Percentiles rank a stretch among this genome's conserved stretches.
phyloP scores from a whole-genome alignment of 2,113 vertebrate genomes.

The Lutjanus erythropterus region DNA sequence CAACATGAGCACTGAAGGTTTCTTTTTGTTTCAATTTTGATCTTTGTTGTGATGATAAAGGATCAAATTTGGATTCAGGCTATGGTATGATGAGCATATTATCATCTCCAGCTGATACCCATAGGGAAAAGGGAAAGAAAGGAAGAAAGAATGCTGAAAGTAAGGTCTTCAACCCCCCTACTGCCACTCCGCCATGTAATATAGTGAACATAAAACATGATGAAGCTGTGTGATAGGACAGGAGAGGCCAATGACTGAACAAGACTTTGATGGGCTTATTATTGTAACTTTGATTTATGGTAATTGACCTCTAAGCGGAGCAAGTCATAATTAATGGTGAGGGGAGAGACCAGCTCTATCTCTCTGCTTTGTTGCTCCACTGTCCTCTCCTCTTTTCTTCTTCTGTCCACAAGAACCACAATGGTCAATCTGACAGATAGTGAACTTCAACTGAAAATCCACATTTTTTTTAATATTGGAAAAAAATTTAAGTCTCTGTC shows the following conservation, averaged over 20 bases:
- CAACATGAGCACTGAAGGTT: background rate
- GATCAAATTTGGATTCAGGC: background rate
- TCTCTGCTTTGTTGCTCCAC: background rate
- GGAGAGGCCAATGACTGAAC: constrained; percentile 73
- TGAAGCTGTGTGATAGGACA: constrained; percentile 64
- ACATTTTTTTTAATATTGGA: background rate
- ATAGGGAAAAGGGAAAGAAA: background rate
- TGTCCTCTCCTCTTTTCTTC: background rate
- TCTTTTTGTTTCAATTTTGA: background rate
- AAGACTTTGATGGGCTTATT: constrained; percentile 65
- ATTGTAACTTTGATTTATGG: constrained; percentile 63
- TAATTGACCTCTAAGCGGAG: constrained; percentile 62
- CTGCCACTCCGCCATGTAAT: constrained; percentile 29
- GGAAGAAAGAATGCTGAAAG: constrained; percentile 3
- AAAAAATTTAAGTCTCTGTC: no score
- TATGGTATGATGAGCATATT: no score
- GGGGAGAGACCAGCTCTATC: constrained; percentile 14
- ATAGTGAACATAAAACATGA: constrained; percentile 67
- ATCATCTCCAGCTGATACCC: background rate
- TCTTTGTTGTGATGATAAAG: background rate
- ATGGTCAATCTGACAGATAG: background rate
- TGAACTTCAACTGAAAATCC: background rate
- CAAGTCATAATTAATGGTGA: constrained; percentile 54
- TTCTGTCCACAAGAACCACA: background rate
- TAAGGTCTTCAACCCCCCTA: background rate